Evolutionary conservation across 1,140 invertebrate species (phyloP).

Genomic region (Monochamus saltuarius): DNA sequence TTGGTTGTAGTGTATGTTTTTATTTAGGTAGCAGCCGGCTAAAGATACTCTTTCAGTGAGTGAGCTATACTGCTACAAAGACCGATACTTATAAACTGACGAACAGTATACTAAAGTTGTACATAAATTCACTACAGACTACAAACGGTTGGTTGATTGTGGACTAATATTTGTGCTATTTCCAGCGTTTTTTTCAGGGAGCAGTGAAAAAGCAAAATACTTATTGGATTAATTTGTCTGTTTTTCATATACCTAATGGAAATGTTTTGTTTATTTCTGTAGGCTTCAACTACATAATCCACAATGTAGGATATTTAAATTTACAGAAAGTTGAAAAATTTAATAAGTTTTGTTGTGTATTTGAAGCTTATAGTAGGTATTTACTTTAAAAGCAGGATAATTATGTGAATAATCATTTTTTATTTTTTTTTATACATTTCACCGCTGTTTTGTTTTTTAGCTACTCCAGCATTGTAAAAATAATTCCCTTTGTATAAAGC

Average conservation of each 20-base stretch:
- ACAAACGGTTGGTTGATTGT: conserved; percentile 20
- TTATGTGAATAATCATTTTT: background rate
- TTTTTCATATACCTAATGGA: background rate
- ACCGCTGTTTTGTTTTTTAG: background rate
- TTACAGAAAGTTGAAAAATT: too few species aligned
- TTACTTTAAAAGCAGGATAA: background rate
- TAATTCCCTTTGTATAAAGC: conserved; percentile 5
- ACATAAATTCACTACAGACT: conserved; percentile 24
- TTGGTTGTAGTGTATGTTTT: too few species aligned
- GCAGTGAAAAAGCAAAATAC: background rate
- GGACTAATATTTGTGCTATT: conserved; percentile 15
- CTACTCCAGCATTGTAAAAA: background rate
- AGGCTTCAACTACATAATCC: background rate
- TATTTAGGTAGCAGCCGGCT: too few species aligned
- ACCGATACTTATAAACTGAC: conserved; percentile 39
- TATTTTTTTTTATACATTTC: background rate
- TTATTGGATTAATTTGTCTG: background rate
- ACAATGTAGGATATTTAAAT: too few species aligned
- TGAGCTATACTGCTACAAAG: conserved; percentile 9
- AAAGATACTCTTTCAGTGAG: conserved; percentile 13
- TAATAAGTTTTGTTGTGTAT: too few species aligned
- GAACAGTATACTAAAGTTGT: conserved; percentile 46
- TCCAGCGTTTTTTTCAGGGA: background rate
- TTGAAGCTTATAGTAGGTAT: background rate
- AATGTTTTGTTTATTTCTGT: conserved; percentile 7